These are phyloP conservation scores for Rhinella marina DNA, from an alignment of 2,797 vertebrate species.

Conservation along the genomic window DNA sequence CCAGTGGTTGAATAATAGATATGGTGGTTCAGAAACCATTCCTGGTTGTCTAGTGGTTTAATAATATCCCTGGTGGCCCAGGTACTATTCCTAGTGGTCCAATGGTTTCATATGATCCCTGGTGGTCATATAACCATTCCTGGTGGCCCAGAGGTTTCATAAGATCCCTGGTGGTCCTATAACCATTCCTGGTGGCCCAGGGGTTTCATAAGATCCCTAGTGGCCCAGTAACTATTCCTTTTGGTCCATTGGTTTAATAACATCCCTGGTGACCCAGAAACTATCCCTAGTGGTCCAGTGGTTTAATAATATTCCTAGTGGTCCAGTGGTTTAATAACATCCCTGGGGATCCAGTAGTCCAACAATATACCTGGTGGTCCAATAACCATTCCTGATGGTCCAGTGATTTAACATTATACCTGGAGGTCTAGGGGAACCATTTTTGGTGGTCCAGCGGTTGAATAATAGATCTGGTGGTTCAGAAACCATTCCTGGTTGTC, in stretches of 20 bases:
- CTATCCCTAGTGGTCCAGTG: background rate
- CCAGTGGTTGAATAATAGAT: background rate
- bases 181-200: too few relatives aligned
- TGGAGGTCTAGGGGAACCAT: too few relatives aligned
- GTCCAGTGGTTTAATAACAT: background rate
- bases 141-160: background rate
- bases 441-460: background rate
- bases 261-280: background rate
- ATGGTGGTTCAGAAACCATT: background rate
- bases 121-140: background rate
- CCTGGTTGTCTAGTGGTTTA: background rate
- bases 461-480: background rate
- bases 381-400: background rate
- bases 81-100: background rate
- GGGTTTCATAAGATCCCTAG: too few relatives aligned
- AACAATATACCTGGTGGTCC: background rate
- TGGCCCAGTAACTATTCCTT: too few relatives aligned
- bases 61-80: background rate
- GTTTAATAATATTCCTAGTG: background rate
- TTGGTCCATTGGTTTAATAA: too few relatives aligned
- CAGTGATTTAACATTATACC: background rate
- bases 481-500: background rate
- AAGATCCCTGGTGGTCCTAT: background rate
- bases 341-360: too few relatives aligned
- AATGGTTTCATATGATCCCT: background rate